Evolutionary conservation across 2,113 vertebrate genomes (phyloP), one percentile per base, ranked within the genome.

Genomic region (Oryctolagus cuniculus): DNA sequence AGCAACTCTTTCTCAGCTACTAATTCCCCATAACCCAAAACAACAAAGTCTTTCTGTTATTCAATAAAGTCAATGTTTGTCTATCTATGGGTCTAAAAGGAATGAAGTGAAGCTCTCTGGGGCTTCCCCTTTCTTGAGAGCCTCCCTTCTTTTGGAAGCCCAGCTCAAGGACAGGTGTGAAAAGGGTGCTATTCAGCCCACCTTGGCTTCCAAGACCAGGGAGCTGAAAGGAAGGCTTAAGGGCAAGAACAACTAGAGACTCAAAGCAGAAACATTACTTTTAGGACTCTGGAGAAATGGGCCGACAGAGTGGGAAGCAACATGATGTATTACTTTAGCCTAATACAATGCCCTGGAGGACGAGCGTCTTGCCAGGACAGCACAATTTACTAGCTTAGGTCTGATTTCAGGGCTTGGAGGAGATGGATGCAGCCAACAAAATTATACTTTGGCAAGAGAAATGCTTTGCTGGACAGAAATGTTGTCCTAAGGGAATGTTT

Each of bases 341-440:
- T 92, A 95, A 58, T 97, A 97, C 94, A 96, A 94, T 97, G 91
- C 95, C 97, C 97, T 95, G 27, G 97, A 98, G 96, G 97, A 92
- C 55, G 53, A 94, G 95, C 69, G 38, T 97, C 93, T 98, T 98
- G 98, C 98, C 94, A 98, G 77, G 91, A 95, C 92, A 98, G 97
- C 98, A 98, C 95, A 98, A 97, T 98, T 98, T 98, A 97, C 97
- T 98, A 98, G 97, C 96, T 97, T 98, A 97, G 91, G 94, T 98
- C 95, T 98, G 97, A 98, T 98, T 98, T 97, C 97, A 98, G 92
- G 86, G 27, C 94, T 98, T 97, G 96, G 97, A 98, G 97, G 92
- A 97, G 94, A 90, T 94, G 95, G 72, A 95, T 72, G 21, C 84
- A 98, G 98, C 98, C 98, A 98, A 98, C 96, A 95, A 94, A 97